Evolutionary conservation across 30 jellyfish, hydroid and myxozoan genomes (phyloP), one percentile per base, ranked within the genome.

Genomic region (Euphysa ruthae): DNA sequence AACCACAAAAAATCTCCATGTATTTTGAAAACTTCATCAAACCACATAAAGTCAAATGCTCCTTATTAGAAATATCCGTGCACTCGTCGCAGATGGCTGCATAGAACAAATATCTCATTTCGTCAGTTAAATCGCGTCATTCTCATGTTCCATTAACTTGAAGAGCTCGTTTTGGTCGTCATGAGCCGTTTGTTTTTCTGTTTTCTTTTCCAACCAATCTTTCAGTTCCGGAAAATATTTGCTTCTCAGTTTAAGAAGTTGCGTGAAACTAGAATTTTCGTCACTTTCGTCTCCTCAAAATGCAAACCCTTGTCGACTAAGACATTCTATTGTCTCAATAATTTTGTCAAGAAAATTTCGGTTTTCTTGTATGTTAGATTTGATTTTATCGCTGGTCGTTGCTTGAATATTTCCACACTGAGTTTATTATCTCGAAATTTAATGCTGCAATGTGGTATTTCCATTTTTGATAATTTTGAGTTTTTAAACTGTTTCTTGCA

Each of bases 221-320:
- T 63, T 29, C 23, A 73, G 44, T 23, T 16, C 20, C 16, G 50
- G 66, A 58, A 28, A 31, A 23, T 35, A 51, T 42, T 49, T 58
- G 6, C 49, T 16, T 23, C 82, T 38, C 8, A 33, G 49, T 21
- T 60, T 73, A 13, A 60, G 42, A 15, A 73, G 55, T 71, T 73
- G 85, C 25, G 20, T 8, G 31, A 73, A 73, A 23, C 61, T 73
- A 13, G 85, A 58, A 26, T 61, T n/a, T n/a, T n/a, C n/a, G n/a
- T n/a, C n/a, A n/a, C n/a, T 61, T 44, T 74, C 82, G 26, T 74
- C 82, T 14, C 81, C 82, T 32, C 72, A 79, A 14, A 74, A 35
- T 44, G 87, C 87, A 20, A 60, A 27, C n/a, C 87, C 87, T 63
- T 74, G 87, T 14, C 81, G 56, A 10, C 79, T 71, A 35, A 61